Percentiles rank a stretch among this genome's conserved stretches.
These are phyloP conservation scores for Platyscapa corneri DNA, from an alignment of 1,140 invertebrate species.

Conservation along the genomic window DNA sequence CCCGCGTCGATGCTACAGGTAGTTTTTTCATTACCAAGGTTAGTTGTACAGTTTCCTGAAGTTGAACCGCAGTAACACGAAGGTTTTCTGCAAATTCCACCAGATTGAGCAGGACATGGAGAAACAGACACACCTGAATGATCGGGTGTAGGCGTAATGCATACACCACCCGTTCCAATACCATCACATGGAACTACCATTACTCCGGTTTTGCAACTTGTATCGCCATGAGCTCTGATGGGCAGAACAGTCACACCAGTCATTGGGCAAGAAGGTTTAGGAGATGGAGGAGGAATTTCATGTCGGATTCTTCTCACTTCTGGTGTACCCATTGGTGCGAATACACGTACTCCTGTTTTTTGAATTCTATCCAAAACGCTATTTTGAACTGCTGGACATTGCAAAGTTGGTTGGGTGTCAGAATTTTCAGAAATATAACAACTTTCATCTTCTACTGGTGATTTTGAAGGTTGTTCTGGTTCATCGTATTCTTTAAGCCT, in stretches of 20 bases:
- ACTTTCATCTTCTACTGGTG: slow-evolving; percentile 46
- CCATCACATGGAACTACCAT: slow-evolving; percentile 69
- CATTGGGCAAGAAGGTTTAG: slow-evolving; percentile 61
- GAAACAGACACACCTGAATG: slow-evolving; percentile 68
- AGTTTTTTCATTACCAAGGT: slow-evolving; percentile 32
- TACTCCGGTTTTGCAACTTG: slow-evolving; percentile 64
- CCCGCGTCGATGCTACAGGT: slow-evolving; percentile 59
- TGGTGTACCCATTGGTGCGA: slow-evolving; percentile 58
- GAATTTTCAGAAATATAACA: slow-evolving; percentile 64
- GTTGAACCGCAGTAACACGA: slow-evolving; percentile 64
- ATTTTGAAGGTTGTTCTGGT: slow-evolving; percentile 27
- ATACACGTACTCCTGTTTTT: slow-evolving; percentile 59
- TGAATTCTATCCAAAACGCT: slow-evolving; percentile 60
- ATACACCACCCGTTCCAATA: slow-evolving; percentile 60
- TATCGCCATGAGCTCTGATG: slow-evolving; percentile 64
- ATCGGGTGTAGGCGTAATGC: slow-evolving; percentile 65
- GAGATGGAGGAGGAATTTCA: slow-evolving; percentile 54
- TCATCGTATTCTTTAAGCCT: slow-evolving; percentile 48
- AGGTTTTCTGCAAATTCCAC: slow-evolving; percentile 61
- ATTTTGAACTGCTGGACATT: slow-evolving; percentile 61
- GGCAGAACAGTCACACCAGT: slow-evolving; percentile 69
- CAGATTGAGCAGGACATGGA: slow-evolving; percentile 62
- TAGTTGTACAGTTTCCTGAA: slow-evolving; percentile 58
- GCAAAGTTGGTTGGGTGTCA: slow-evolving; percentile 54
- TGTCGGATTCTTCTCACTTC: slow-evolving; percentile 68